phyloP scores from a whole-genome alignment of 2,797 vertebrate species.

The Scyliorhinus canicula region DNA sequence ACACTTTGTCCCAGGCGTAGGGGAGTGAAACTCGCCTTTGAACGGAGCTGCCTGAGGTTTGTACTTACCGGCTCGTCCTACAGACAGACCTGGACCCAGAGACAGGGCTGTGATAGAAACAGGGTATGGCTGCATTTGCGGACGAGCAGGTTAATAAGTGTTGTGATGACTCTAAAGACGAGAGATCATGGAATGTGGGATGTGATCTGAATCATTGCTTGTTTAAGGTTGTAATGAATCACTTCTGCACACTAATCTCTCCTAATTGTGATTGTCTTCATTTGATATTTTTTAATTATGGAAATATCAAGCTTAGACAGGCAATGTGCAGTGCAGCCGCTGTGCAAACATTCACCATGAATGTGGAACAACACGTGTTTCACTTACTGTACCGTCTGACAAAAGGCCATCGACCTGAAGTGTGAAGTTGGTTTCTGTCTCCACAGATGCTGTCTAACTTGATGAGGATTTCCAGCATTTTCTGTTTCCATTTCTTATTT shows the following conservation, averaged over 20 bases:
- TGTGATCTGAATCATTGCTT: not conserved
- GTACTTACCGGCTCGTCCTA: too few relatives aligned
- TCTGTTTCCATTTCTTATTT: not conserved
- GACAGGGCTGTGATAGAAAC: not conserved
- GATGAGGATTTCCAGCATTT: not conserved
- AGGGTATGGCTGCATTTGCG: not conserved
- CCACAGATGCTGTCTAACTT: not conserved
- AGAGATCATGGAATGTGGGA: not conserved
- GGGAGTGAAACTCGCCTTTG: not conserved
- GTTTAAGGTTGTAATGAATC: not conserved
- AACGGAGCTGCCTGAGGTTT: not conserved
- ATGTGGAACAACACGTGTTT: not conserved
- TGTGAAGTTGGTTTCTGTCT: not conserved
- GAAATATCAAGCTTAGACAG: not conserved
- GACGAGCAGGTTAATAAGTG: not conserved
- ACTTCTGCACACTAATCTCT: not conserved
- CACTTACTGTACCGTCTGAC: not conserved
- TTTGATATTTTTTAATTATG: conserved; percentile 3
- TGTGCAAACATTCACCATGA: too few relatives aligned
- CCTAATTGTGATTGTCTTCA: not conserved
- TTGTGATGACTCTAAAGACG: not conserved
- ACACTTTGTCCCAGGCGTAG: not conserved
- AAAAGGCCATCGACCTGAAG: not conserved
- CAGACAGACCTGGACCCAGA: not conserved
- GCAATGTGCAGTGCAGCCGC: not conserved